Evolutionary conservation across 1,140 invertebrate species (phyloP), one percentile per base, ranked within the genome.

Genomic region (Ceratina calcarata): DNA sequence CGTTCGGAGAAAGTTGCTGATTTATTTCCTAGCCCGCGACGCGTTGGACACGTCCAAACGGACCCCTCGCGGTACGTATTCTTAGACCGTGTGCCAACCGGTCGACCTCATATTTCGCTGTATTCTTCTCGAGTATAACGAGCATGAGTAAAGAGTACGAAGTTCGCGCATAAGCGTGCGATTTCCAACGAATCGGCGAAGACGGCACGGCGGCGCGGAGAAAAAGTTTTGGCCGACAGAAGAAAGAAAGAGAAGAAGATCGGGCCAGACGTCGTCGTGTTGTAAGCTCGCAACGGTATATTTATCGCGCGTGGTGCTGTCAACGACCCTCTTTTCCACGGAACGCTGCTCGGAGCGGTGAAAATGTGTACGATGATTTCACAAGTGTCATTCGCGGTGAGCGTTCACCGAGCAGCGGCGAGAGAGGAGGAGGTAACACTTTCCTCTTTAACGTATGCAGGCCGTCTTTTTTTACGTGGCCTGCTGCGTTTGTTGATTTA

Each of bases 61-160:
- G 83, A 88, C 88, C 84, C 72, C 74, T 58, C 81, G 72, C 74
- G 78, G 51, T 90, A 45, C 37, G 37, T 45, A 90, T 89, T 90
- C 87, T 89, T 88, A 85, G 88, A 86, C 66, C 55, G 61, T 49
- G 69, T 57, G 67, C 49, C 60, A 58, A 67, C 60, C 20, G 61
- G 20, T 22, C 64, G 75, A 51, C 76, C 86, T 82, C 81, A 81
- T 85, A 82, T 78, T 76, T 78, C 68, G 60, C 37, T 45, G 37
- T 45, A 45, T 66, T 27, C 53, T 72, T 51, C 53, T 58, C 66
- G 37, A 6, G 37, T 45, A 7, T 45, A 45, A 45, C 37, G 37
- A 45, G 37, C 37, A 45, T 45, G 6, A 45, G 20, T 66, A 22
- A 66, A n/a, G 15, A 51, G 22, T 8, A 16, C 13, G 6, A 22